A percentile compares a stretch with the other conserved stretches of the same genome.
phyloP scores from a whole-genome alignment of 30 jellyfish, hydroid and myxozoan species.

The Aurelia aurita complex sp. Pacific region DNA sequence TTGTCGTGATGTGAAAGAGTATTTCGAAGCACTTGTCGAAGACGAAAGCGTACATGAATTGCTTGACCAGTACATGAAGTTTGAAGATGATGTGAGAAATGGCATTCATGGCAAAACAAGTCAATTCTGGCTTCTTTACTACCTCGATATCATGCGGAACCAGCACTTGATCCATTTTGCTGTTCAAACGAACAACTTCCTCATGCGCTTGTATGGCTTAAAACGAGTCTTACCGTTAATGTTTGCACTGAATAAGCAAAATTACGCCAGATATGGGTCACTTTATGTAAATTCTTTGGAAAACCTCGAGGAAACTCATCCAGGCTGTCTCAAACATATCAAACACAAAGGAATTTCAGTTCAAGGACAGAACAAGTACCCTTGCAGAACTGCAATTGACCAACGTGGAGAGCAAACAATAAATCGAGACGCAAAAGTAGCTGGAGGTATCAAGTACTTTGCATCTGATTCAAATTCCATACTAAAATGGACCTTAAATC shows the following conservation, averaged over 20 bases:
- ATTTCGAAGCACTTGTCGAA: constrained; percentile 11
- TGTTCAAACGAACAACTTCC: constrained; percentile 4
- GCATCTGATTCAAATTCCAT: constrained; percentile 28
- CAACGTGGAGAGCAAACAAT: constrained; percentile 53
- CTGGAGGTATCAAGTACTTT: constrained; percentile 44
- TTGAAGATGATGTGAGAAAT: constrained; percentile 16
- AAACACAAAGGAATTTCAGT: constrained; percentile 21
- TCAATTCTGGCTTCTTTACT: constrained; percentile 27
- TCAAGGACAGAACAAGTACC: not conserved
- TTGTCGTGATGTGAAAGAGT: constrained; percentile 31
- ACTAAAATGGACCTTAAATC: constrained; percentile 31
- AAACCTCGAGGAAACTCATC: constrained; percentile 18
- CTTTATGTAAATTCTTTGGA: not conserved
- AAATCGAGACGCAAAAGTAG: constrained; percentile 53
- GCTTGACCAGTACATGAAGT: constrained; percentile 18
- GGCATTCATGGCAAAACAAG: constrained; percentile 24
- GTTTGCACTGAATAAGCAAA: constrained; percentile 11
- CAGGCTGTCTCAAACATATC: not conserved
- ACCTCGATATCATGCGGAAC: constrained; percentile 21
- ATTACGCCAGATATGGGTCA: constrained; percentile 40
- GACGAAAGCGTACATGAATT: constrained; percentile 29
- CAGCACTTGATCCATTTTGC: constrained; percentile 17
- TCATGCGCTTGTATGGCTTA: constrained; percentile 34
- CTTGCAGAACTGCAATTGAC: constrained; percentile 45
- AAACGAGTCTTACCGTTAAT: not conserved